phyloP scores from a whole-genome alignment of 1,140 invertebrate species.

The Drosophila ogumai region DNA sequence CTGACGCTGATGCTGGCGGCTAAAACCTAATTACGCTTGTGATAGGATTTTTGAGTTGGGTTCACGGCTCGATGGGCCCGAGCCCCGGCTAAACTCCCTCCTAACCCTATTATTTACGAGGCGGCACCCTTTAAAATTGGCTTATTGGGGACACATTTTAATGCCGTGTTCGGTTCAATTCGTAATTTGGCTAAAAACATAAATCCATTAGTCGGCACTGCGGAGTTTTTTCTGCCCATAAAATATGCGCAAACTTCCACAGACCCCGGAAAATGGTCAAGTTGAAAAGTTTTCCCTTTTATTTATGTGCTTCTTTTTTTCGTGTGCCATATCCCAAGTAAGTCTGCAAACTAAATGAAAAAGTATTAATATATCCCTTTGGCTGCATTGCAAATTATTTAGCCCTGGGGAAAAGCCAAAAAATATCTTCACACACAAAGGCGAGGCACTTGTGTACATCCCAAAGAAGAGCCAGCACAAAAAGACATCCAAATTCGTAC shows the following conservation, averaged over 20 bases:
- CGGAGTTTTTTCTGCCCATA: constrained; percentile 29
- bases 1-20: constrained; percentile 7
- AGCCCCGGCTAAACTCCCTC: constrained; percentile 6
- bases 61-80: constrained; percentile 39
- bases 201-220: constrained; percentile 62
- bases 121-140: constrained; percentile 36
- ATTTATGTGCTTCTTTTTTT: constrained; percentile 6
- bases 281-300: constrained; percentile 54
- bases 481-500: constrained; percentile 68
- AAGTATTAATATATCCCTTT: constrained; percentile 77
- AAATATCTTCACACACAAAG: constrained; percentile 48
- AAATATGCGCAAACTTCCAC: constrained; percentile 70
- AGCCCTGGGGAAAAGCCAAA: constrained; percentile 51
- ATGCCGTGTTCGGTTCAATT: constrained; percentile 53
- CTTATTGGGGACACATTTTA: constrained; percentile 61
- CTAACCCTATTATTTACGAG: constrained; percentile 50
- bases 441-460: constrained; percentile 18
- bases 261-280: constrained; percentile 60
- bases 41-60: constrained; percentile 57
- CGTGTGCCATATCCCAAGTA: background rate
- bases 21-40: constrained; percentile 54
- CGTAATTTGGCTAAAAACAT: constrained; percentile 47
- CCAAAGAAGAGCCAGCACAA: constrained; percentile 25
- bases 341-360: constrained; percentile 73
- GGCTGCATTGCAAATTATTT: constrained; percentile 66